Conservation (phyloP, 1,140 invertebrate genomes). For the Nixonia krombeini region DNA sequence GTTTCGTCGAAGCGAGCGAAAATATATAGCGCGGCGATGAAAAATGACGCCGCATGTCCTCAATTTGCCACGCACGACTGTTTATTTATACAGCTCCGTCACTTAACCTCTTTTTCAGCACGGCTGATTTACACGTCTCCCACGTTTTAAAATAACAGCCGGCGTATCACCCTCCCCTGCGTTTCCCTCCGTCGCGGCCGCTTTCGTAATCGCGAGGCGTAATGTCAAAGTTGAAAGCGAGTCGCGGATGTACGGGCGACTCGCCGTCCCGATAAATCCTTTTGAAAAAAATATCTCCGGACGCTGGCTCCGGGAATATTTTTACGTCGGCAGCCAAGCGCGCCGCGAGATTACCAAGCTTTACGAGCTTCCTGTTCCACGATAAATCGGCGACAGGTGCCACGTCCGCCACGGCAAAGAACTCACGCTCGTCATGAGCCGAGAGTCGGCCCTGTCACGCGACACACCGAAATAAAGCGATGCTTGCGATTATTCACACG, state of each 20-base stretch:
- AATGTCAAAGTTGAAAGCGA: not conserved
- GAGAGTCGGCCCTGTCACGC: no score
- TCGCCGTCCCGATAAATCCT: not conserved
- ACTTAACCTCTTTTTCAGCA: no score
- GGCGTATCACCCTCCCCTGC: not conserved
- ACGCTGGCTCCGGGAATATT: not conserved
- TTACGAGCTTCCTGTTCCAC: constrained; percentile 6
- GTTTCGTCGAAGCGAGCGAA: not conserved
- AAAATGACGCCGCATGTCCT: no score
- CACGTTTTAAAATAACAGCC: not conserved
- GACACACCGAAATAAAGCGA: constrained; percentile 11
- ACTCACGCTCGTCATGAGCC: constrained; percentile 1
- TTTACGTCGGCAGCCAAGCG: not conserved
- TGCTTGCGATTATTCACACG: not conserved
- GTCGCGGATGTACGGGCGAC: not conserved
- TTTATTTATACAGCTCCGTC: no score
- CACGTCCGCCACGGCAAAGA: constrained; percentile 4
- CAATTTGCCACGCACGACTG: no score
- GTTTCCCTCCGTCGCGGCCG: not conserved
- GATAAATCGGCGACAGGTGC: constrained; percentile 2
- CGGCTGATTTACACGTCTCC: not conserved
- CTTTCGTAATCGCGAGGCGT: not conserved
- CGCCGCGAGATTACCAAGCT: not conserved
- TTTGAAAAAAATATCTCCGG: not conserved
- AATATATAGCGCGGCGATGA: not conserved